Evolutionary conservation across 2,888 invertebrate genomes (phyloP).

Genomic region (Noctua janthina): DNA sequence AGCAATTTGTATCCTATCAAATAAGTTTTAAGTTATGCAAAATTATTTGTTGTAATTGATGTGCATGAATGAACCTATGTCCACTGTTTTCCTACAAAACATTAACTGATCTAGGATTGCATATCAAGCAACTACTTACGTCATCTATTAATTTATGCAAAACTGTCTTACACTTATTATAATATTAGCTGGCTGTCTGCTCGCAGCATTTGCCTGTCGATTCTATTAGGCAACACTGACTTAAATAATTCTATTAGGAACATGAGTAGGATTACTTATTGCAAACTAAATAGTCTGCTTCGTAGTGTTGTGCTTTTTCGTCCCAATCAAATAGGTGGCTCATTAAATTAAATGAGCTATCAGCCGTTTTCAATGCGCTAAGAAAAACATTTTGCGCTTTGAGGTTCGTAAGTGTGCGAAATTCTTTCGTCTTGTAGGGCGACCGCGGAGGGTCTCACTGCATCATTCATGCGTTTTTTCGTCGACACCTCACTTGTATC

Average conservation of each 20-base stretch:
- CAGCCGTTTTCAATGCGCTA: conserved; percentile 80
- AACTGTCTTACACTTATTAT: conserved; percentile 26
- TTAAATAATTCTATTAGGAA: conserved; percentile 44
- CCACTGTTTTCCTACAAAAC: neutral
- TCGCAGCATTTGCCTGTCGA: conserved; percentile 32
- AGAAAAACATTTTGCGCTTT: conserved; percentile 84
- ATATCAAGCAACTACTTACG: conserved; percentile 16
- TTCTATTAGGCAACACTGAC: conserved; percentile 40
- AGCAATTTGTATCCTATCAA: neutral
- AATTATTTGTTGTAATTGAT: neutral
- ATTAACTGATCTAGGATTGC: neutral
- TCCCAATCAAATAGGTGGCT: conserved; percentile 73
- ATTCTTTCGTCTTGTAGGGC: conserved; percentile 87
- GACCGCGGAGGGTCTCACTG: conserved; percentile 85
- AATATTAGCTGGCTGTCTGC: conserved; percentile 34
- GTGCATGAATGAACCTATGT: neutral
- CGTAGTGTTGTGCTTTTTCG: conserved; percentile 53
- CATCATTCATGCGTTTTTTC: conserved; percentile 89
- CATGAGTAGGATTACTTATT: conserved; percentile 20
- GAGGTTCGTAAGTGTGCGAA: conserved; percentile 84
- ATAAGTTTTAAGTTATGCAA: neutral
- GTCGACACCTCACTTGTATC: conserved; percentile 87
- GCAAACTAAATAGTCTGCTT: conserved; percentile 51
- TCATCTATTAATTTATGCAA: conserved; percentile 52
- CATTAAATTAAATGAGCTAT: conserved; percentile 89